Evolutionary conservation across 2,797 vertebrate species (phyloP), one percentile per base, ranked within the genome.

Genomic region (Carapus acus): DNA sequence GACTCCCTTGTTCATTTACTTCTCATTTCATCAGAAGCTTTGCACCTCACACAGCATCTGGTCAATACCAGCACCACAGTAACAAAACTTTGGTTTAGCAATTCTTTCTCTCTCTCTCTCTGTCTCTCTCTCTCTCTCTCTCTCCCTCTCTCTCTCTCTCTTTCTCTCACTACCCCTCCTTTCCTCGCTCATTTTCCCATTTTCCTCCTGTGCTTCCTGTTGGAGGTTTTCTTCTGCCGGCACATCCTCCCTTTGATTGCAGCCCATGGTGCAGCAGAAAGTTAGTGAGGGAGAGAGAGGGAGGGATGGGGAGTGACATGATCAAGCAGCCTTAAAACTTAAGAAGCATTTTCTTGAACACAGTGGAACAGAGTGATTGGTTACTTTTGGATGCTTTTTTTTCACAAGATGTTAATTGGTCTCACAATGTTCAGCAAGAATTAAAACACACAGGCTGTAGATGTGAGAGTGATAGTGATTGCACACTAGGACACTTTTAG

Each of bases 231-330:
- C 48, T 42, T 54, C 58, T 52, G 38, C 66, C 43, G 33, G 55
- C 56, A 67, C 66, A 69, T 70, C 43, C 6, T 12, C 65, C 50
- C 59, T 69, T 53, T 79, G 69, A 83, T 81, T 74, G 68, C 27
- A 42, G 39, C 34, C 39, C 59, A 63, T 62, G 56, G 46, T 46
- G 20, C 23, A 70, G 73, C 64, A 13, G 27, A 60, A 52, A 22
- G 52, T 34, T 67, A 58, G 45, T 43, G 38, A 31, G 39, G 33
- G 43, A 23, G 21, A 49, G 56, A 38, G 39, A 62, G 49, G 8
- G 39, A 40, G 54, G 23, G 8, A 54, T 47, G 36, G 3, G 29
- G 33, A 67, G 46, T 15, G 24, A 76, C 69, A 49, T 57, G 42
- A 38, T 51, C 58, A 72, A 76, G 61, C 53, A 62, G 40, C 65